A percentile compares a stretch with the other conserved stretches of the same genome.
Evolutionary conservation across 1,140 invertebrate species (phyloP).

Genomic region (Chelonus insularis): DNA sequence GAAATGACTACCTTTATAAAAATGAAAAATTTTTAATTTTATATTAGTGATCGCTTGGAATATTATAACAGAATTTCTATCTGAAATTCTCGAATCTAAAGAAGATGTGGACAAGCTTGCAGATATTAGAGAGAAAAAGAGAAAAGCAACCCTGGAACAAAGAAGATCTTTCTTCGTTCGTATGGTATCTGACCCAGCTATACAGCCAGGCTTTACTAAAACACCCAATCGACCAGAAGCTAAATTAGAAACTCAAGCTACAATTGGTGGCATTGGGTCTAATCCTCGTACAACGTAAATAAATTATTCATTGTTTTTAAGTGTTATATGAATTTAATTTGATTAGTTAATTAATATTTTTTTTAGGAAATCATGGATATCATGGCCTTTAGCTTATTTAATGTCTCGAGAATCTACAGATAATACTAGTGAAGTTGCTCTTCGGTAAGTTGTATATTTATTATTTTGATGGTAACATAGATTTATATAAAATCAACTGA

Average conservation of each 20-base stretch:
- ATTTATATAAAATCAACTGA: not conserved
- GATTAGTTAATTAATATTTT: constrained; percentile 24
- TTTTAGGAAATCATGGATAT: constrained; percentile 77
- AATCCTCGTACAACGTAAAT: constrained; percentile 42
- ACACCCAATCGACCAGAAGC: constrained; percentile 53
- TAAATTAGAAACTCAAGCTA: constrained; percentile 54
- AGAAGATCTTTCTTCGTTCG: constrained; percentile 94
- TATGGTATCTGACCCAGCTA: constrained; percentile 96
- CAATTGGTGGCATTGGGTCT: constrained; percentile 45
- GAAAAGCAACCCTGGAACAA: constrained; percentile 77
- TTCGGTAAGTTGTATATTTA: constrained; percentile 41
- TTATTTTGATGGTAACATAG: no score
- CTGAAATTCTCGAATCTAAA: constrained; percentile 75
- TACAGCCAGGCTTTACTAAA: constrained; percentile 62
- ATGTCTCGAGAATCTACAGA: constrained; percentile 72
- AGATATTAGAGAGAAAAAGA: constrained; percentile 70
- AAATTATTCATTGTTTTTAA: not conserved
- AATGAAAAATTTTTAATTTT: constrained; percentile 22
- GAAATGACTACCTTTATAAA: no score
- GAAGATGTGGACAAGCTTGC: constrained; percentile 71
- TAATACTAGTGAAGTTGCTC: constrained; percentile 72
- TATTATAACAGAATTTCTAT: constrained; percentile 82
- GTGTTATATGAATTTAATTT: no score
- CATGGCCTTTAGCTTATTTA: constrained; percentile 85
- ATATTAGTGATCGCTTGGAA: constrained; percentile 81